Evolutionary conservation across 2,797 vertebrate species (phyloP).

Genomic region (Malurus splendens): DNA sequence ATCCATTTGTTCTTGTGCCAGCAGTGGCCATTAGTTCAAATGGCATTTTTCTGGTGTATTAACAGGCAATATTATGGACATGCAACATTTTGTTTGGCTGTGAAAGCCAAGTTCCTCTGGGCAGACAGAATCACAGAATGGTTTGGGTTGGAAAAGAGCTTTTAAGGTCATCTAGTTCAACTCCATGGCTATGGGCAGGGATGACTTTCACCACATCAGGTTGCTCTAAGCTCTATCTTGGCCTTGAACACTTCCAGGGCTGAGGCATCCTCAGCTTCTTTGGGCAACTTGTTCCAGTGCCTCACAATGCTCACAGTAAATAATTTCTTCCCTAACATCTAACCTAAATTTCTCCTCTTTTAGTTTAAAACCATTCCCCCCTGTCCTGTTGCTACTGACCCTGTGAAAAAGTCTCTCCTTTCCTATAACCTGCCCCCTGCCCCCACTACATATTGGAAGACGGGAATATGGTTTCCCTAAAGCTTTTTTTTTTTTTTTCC

Average conservation of each 20-base stretch:
- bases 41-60: not conserved
- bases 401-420: not conserved
- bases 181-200: accelerated
- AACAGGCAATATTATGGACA: not conserved
- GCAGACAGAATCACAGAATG: not conserved
- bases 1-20: not conserved
- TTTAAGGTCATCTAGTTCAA: not conserved
- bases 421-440: not conserved
- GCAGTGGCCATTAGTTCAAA: not conserved
- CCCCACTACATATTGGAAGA: not conserved
- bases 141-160: not conserved
- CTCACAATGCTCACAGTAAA: not conserved
- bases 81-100: not conserved
- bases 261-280: not conserved
- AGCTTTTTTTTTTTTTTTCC: not conserved
- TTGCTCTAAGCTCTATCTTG: not conserved
- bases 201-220: not conserved
- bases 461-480: not conserved
- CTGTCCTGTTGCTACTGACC: not conserved
- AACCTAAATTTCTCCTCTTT: not conserved
- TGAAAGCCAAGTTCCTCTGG: not conserved
- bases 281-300: not conserved
- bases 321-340: not conserved
- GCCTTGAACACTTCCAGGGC: not conserved
- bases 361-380: not conserved